Conservation (phyloP, 1,140 invertebrate genomes). For the Zelostemma sp. region DNA sequence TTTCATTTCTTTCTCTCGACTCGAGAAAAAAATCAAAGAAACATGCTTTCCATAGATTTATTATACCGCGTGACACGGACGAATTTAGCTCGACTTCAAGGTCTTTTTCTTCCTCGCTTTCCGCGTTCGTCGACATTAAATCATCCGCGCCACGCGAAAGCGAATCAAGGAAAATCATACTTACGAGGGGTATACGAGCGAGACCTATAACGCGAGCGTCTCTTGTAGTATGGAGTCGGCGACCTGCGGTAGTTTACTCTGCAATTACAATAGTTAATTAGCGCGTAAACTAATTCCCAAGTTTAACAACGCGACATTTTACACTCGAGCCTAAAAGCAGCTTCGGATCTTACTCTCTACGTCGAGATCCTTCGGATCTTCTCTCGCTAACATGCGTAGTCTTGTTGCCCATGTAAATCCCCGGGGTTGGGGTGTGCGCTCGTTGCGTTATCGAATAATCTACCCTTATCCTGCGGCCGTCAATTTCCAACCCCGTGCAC, state of each 20-base stretch:
- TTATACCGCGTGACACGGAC: not conserved
- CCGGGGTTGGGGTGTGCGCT: constrained; percentile 97
- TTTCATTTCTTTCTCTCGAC: not conserved
- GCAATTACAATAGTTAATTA: too few species aligned
- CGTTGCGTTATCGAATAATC: constrained; percentile 98
- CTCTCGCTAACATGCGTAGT: constrained; percentile 75
- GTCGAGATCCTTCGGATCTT: constrained; percentile 57
- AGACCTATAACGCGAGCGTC: constrained; percentile 77
- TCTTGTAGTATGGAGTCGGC: constrained; percentile 75
- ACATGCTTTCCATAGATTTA: constrained; percentile 3
- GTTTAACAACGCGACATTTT: not conserved
- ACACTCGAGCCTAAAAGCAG: too few species aligned
- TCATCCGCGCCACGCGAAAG: constrained; percentile 53
- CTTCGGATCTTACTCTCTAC: constrained; percentile 69
- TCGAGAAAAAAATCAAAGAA: constrained; percentile 16
- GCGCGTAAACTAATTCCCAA: too few species aligned
- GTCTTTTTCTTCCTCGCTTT: not conserved
- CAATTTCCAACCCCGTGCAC: constrained; percentile 94
- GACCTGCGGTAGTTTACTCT: constrained; percentile 72
- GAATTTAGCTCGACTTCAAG: not conserved
- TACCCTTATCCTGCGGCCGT: constrained; percentile 92
- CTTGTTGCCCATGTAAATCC: constrained; percentile 97
- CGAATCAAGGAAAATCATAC: constrained; percentile 59
- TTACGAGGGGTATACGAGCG: constrained; percentile 90
- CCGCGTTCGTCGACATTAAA: constrained; percentile 26